Conservation (phyloP, 64 coral and sea anemone species). For the Stylophora pistillata region DNA sequence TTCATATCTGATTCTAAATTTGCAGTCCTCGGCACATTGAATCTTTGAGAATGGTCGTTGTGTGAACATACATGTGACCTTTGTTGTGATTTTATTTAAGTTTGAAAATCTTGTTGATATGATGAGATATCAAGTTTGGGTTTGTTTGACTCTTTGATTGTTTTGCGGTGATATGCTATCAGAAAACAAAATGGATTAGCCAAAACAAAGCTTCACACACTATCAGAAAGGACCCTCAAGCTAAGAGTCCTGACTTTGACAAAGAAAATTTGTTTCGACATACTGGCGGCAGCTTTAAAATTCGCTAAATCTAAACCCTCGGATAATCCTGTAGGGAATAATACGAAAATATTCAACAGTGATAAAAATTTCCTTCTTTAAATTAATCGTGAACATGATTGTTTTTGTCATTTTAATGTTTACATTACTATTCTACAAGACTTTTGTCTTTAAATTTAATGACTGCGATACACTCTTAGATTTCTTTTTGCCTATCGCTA, state of each 20-base stretch:
- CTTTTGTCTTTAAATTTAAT: too few relatives aligned
- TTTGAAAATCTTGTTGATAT: neutral
- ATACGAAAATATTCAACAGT: too few relatives aligned
- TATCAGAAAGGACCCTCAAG: neutral
- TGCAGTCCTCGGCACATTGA: neutral
- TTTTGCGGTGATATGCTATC: neutral
- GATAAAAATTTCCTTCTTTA: too few relatives aligned
- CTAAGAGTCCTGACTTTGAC: neutral
- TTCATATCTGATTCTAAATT: neutral
- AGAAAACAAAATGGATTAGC: neutral
- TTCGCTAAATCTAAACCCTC: too few relatives aligned
- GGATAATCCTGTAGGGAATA: too few relatives aligned
- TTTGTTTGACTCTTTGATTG: constrained; percentile 1
- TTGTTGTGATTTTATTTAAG: neutral
- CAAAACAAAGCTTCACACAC: neutral
- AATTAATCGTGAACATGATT: too few relatives aligned
- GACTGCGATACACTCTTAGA: too few relatives aligned
- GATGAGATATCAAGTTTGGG: neutral
- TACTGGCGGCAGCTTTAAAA: too few relatives aligned
- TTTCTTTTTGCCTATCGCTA: too few relatives aligned
- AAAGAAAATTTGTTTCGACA: neutral
- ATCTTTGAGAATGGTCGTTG: neutral
- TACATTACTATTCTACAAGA: too few relatives aligned
- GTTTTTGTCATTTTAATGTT: too few relatives aligned
- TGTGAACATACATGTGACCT: neutral